These are phyloP conservation scores for Zaprionus capensis DNA, from an alignment of 1,140 invertebrate genomes.

Conservation along the genomic window DNA sequence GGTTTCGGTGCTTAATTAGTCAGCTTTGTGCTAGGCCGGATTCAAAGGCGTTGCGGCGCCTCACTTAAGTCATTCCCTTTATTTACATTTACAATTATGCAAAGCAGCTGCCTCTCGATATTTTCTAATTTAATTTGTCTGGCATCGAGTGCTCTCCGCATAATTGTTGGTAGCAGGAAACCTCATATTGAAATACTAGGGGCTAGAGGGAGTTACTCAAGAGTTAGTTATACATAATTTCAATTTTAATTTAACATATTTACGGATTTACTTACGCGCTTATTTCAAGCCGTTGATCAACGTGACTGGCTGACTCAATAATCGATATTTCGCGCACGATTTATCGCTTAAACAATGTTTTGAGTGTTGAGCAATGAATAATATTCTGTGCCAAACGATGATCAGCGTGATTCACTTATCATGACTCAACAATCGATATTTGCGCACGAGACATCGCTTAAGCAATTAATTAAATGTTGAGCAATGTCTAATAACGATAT, in stretches of 20 bases:
- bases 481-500: neutral
- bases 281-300: neutral
- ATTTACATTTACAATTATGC: constrained; percentile 23
- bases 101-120: constrained; percentile 1
- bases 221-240: neutral
- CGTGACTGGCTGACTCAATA: neutral
- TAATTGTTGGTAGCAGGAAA: neutral
- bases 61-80: constrained; percentile 1
- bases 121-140: neutral
- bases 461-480: neutral
- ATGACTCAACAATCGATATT: neutral
- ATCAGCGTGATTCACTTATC: neutral
- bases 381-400: neutral
- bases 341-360: too few relatives aligned
- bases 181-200: neutral
- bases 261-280: too few relatives aligned
- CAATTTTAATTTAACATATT: neutral
- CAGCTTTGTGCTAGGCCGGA: constrained; percentile 9
- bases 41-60: constrained; percentile 25
- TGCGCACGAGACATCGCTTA: neutral
- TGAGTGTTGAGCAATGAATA: too few relatives aligned
- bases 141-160: too few relatives aligned
- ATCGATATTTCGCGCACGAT: too few relatives aligned
- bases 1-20: constrained; percentile 31
- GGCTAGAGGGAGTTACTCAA: neutral